Base-by-base conservation (phyloP, 2,888 invertebrate genomes). In the Acanthopleura granulata region DNA sequence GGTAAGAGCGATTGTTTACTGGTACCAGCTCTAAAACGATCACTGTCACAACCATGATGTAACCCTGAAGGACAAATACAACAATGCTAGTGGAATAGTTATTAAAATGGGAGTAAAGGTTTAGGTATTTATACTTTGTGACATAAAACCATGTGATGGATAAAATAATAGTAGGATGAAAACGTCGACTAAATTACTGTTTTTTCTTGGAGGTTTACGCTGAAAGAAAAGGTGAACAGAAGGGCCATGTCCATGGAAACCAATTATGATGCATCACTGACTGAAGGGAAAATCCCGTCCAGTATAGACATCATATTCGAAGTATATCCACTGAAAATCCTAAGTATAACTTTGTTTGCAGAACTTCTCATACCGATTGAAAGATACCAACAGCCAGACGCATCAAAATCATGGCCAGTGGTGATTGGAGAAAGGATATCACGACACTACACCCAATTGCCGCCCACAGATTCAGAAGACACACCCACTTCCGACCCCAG, bases 401-500 rank as follows among this genome's bases (percentile, higher is more conserved):
- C 25, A 66, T 18, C 6, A 66, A 15, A 25, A 66, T 66, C 30
- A 71, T 29, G 49, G 49, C 49, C 57, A 74, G 29, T 62, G 74
- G 76, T 27, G 71, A 72, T 4, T 76, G 76, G 1, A 72, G 16
- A 61, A 79, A 78, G 9, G 78, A 78, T 15, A 76, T 76, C 72
- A 51, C 74, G 14, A 81, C 72, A 0, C 81, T 79, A 15, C 78
- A 30, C 0, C 71, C 62, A 9, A 77, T 30, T 74, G 78, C 72
- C 49, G 62, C 40, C 25, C 75, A 73, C 71, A 78, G 80, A 29
- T 77, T 78, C 50, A 25, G 27, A 12, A 81, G 75, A 61, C 78
- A 78, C 18, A 80, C 78, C 14, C 76, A 75, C 50, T 79, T 81
- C 18, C 82, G 76, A 16, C 82, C 82, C 57, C 76, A 75, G 14